These are phyloP conservation scores for Stichopus chloronotus DNA, from an alignment of 35 echinoderm and acorn worm genomes.

Conservation along the genomic window DNA sequence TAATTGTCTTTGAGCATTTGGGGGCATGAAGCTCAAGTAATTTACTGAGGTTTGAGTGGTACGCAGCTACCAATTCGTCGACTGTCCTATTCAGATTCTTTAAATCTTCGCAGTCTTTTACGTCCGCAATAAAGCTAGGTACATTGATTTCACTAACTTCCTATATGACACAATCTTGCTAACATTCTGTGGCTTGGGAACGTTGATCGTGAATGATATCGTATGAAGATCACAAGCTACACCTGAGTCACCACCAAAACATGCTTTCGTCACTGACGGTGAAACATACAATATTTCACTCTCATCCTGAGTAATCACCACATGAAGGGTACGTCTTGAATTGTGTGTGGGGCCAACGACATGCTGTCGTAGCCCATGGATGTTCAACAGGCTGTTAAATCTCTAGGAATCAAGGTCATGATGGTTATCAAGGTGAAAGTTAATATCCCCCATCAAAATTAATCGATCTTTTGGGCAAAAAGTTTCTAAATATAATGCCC, in stretches of 20 bases:
- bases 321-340: conserved; percentile 50
- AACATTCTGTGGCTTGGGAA: conserved; percentile 13
- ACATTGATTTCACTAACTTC: conserved; percentile 46
- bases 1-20: conserved; percentile 49
- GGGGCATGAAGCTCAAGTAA: conserved; percentile 10
- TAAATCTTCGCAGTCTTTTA: conserved; percentile 39
- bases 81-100: conserved; percentile 21
- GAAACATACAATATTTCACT: conserved; percentile 47
- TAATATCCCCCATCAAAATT: conserved; percentile 8
- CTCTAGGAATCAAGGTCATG: conserved; percentile 33
- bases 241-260: conserved; percentile 20
- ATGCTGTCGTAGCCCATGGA: no score
- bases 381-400: background rate
- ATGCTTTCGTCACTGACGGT: background rate
- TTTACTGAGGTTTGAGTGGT: background rate
- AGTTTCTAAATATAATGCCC: conserved; percentile 26
- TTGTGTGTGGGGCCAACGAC: conserved; percentile 48
- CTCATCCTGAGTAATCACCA: conserved; percentile 48
- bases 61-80: conserved; percentile 8
- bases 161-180: conserved; percentile 8
- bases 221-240: conserved; percentile 47
- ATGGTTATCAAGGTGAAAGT: conserved; percentile 39
- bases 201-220: background rate
- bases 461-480: background rate
- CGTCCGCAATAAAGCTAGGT: conserved; percentile 36